A percentile compares a stretch with the other conserved stretches of the same genome.
Conservation (phyloP, 2,113 vertebrate genomes). For the Pica pica region DNA sequence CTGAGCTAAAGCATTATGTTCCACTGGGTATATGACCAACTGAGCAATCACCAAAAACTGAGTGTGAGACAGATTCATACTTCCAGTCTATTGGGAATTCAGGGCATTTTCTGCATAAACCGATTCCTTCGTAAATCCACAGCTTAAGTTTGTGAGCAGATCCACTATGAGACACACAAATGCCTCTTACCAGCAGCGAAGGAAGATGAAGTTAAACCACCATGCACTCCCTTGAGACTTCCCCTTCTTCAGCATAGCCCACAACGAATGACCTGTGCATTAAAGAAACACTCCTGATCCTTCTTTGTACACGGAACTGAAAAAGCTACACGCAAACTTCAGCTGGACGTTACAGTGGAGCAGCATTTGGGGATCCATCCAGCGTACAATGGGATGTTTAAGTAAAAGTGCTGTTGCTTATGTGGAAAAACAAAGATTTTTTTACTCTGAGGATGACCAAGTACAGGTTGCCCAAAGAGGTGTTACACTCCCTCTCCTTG, state of each 20-base stretch:
- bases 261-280: background rate
- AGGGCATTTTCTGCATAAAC: background rate
- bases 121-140: background rate
- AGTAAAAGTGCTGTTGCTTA: background rate
- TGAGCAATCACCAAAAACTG: background rate
- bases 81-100: background rate
- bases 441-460: background rate
- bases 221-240: background rate
- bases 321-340: background rate
- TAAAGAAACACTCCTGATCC: background rate
- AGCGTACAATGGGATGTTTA: background rate
- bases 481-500: background rate
- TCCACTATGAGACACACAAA: background rate
- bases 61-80: background rate
- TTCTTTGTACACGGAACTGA: background rate
- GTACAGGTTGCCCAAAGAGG: background rate
- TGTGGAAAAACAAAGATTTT: background rate
- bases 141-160: background rate
- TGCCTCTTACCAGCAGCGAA: background rate
- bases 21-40: background rate
- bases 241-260: background rate
- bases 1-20: background rate
- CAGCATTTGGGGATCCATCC: background rate
- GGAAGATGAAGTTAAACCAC: background rate
- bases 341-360: background rate